Percentiles rank a stretch among this genome's conserved stretches.
Evolutionary conservation across 2,888 invertebrate species (phyloP).

Genomic region (Cylloceria caligata): DNA sequence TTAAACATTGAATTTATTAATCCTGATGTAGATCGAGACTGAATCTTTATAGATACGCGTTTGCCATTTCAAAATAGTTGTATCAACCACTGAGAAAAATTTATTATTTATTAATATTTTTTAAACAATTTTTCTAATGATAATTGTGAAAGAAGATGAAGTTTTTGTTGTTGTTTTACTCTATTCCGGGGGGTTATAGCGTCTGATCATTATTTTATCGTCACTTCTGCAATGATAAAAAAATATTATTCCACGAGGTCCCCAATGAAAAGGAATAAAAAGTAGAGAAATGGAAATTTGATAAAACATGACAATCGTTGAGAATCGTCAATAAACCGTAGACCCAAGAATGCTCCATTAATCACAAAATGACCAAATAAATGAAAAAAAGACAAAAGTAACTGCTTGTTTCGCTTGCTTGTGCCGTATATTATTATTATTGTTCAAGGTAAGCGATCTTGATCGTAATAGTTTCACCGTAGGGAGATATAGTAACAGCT

Average conservation of each 20-base stretch:
- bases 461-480: neutral
- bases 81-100: too few relatives aligned
- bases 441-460: neutral
- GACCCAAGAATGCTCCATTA: neutral
- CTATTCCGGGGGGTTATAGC: too few relatives aligned
- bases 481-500: neutral
- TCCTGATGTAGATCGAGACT: too few relatives aligned
- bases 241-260: too few relatives aligned
- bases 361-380: neutral
- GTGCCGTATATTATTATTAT: neutral
- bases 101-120: too few relatives aligned
- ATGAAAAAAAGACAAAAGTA: neutral
- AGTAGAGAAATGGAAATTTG: too few relatives aligned
- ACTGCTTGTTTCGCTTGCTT: conserved; percentile 26
- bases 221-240: too few relatives aligned
- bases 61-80: too few relatives aligned
- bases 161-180: neutral
- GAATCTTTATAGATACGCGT: too few relatives aligned
- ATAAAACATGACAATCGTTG: neutral
- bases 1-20: neutral
- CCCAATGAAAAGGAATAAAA: too few relatives aligned
- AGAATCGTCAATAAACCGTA: neutral
- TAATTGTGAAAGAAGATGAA: too few relatives aligned
- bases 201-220: too few relatives aligned
- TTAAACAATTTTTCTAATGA: neutral